Conservation (phyloP, 2,888 invertebrate genomes). For the Drosophila paramelanica region DNA sequence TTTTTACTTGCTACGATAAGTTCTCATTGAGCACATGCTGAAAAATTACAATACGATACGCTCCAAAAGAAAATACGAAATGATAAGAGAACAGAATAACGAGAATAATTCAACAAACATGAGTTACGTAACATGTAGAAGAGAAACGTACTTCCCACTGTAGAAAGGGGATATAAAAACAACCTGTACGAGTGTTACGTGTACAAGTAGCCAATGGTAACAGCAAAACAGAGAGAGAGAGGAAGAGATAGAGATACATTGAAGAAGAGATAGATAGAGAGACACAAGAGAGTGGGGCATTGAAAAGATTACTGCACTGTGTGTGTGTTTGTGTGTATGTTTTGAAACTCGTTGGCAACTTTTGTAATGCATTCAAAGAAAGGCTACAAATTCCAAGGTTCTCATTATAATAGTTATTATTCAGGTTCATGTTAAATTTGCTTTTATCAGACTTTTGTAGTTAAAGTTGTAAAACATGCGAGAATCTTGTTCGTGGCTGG, state of each 20-base stretch:
- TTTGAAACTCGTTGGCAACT: conserved; percentile 32
- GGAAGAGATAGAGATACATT: conserved; percentile 12
- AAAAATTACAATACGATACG: conserved; percentile 69
- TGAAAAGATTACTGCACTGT: conserved; percentile 55
- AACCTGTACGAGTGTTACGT: conserved; percentile 26
- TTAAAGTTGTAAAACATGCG: conserved; percentile 32
- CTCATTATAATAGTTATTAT: conserved; percentile 1
- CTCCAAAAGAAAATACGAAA: conserved; percentile 52
- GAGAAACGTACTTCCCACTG: conserved; percentile 60
- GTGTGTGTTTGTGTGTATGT: conserved; percentile 17
- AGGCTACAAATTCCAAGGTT: conserved; percentile 27
- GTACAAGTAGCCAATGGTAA: conserved; percentile 8
- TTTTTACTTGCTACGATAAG: conserved; percentile 66
- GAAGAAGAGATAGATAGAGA: conserved; percentile 9
- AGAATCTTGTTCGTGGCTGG: conserved; percentile 6
- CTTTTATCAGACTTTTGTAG: conserved; percentile 6
- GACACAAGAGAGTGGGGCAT: conserved; percentile 9
- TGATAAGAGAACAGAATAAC: conserved; percentile 30
- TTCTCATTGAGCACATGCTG: conserved; percentile 77
- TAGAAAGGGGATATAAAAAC: conserved; percentile 21
- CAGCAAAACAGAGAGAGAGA: conserved; percentile 25
- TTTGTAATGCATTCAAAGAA: conserved; percentile 67
- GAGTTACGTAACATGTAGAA: conserved; percentile 43
- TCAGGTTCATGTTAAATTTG: neutral
- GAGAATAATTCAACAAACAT: conserved; percentile 22